A percentile compares a stretch with the other conserved stretches of the same genome.
Conservation (phyloP, 2,797 vertebrate genomes). For the Nothura maculosa region DNA sequence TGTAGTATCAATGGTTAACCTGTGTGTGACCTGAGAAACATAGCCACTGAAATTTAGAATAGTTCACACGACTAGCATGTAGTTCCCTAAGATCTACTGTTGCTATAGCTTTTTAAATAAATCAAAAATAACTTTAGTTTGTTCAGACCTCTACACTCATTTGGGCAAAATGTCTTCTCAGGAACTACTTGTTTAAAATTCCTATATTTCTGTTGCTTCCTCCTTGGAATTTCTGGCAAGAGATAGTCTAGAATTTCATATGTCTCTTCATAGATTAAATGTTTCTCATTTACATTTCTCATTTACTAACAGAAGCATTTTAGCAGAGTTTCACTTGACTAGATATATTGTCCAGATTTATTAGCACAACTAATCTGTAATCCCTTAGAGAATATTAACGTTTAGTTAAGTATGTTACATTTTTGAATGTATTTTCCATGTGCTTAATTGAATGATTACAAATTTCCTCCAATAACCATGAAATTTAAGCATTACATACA, state of each 20-base stretch:
- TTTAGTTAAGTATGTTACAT: neutral
- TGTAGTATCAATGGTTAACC: accelerated
- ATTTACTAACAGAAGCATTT: neutral
- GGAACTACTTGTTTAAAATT: constrained; percentile 12
- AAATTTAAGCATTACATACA: neutral
- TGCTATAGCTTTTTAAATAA: neutral
- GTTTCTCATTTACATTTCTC: neutral
- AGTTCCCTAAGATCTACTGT: neutral
- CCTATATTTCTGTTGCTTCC: neutral
- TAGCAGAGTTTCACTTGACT: neutral
- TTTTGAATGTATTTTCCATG: neutral
- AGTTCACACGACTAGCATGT: neutral
- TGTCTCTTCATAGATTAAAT: neutral
- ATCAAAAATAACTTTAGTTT: neutral
- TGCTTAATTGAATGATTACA: neutral
- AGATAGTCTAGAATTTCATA: neutral
- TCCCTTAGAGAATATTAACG: neutral
- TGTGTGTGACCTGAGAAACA: neutral
- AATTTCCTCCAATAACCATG: neutral
- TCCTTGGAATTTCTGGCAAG: constrained; percentile 13
- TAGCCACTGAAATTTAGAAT: neutral
- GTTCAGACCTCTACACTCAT: neutral
- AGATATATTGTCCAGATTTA: neutral
- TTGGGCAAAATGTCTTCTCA: constrained; percentile 30
- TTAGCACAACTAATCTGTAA: neutral